Base-by-base conservation (phyloP, 2,888 invertebrate species). In the Drepana falcataria region DNA sequence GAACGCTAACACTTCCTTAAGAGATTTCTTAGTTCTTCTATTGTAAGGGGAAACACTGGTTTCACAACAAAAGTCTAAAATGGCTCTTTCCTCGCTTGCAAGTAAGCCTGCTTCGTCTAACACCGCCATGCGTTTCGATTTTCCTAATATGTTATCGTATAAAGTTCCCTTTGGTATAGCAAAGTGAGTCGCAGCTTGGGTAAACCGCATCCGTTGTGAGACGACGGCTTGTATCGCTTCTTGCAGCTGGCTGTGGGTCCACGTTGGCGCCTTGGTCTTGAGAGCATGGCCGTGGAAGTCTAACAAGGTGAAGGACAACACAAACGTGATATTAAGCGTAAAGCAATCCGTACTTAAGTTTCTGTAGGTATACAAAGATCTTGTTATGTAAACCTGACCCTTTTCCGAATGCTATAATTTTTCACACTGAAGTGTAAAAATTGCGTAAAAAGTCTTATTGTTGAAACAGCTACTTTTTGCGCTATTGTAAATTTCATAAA, bases 101-200 rank as follows among this genome's bases (percentile, higher is more conserved):
- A 91, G 88, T 44, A 95, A 77, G 2, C 92, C 94, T 0, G 94
- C 93, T 74, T 95, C 95, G 70, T 95, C 95, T 59, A 95, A 83
- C 0, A 95, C 94, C 55, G 94, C 93, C 95, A 95, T 95, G 53
- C 95, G 91, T 80, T 95, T 95, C 5, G 94, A 94, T 84, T 95
- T 95, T 3, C 95, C 95, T 61, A 95, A 85, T 68, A 95, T 95
- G 75, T 95, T 95, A 83, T 95, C 95, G 84, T 95, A 95, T 44
- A 95, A 88, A 0, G 95, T 95, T 54, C 95, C 95, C 79, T 95
- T 95, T 0, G 95, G 95, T 75, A 95, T 95, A 58, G 94, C 93
- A 84, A 93, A 95, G 69, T 92, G 91, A 33, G 93, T 91, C 9
- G 95, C 93, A 0, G 95, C 95, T 81, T 95, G 95, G 3, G 95